Evolutionary conservation across 2,888 invertebrate genomes (phyloP), one percentile per base, ranked within the genome.

Genomic region (Tiliacea citrago): DNA sequence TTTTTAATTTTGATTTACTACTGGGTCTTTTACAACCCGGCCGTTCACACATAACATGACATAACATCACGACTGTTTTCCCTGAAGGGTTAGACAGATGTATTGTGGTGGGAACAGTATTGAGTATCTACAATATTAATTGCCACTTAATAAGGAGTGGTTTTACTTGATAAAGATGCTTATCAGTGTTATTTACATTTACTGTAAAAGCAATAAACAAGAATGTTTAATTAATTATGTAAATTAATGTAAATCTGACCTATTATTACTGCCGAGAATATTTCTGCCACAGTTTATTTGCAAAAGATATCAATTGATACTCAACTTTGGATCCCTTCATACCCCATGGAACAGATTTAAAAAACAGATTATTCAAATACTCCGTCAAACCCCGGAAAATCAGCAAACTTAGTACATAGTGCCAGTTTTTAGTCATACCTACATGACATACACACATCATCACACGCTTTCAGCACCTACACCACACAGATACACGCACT

Each of bases 171-270:
- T 35, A 74, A 53, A 47, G 18, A 77, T 58, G 21, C 18, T 53
- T 77, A 80, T 53, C 21, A 53, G 65, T 65, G 65, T 21, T 66
- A 47, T 70, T 78, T 8, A n/a, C 35, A 35, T 45, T 42, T 51
- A 77, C 47, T 47, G 39, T 24, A 62, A 58, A 80, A 63, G 18
- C 47, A 35, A 73, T 53, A 16, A 63, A 42, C 42, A 35, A 47
- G 51, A 60, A 53, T 55, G 8, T 73, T 24, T n/a, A 35, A 49
- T 73, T 62, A 55, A 35, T n/a, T 62, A 61, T 42, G 42, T 49
- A 73, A 73, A 55, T 61, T 2, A 24, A 55, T 49, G 9, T n/a
- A 35, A 35, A 55, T 45, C 21, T 49, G 24, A 49, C 29, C 39
- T 49, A 45, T 53, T 49, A 42, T 16, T 42, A 49, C 6, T 7